Percentiles rank a stretch among this genome's conserved stretches.
Evolutionary conservation across 2,113 vertebrate species (phyloP).

Genomic region (Corythornis madagascariensis): DNA sequence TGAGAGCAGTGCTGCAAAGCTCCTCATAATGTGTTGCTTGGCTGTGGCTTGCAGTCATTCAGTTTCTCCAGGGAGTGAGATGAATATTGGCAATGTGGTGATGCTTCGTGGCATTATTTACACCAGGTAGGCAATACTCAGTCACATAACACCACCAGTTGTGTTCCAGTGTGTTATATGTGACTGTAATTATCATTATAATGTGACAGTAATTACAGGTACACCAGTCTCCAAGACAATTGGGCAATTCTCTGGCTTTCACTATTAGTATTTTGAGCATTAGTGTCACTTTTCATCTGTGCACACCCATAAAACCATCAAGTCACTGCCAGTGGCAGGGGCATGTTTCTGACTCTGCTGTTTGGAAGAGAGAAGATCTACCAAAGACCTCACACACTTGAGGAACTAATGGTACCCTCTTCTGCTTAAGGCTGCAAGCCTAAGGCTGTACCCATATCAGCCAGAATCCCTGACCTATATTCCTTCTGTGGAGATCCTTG

Average conservation of each 20-base stretch:
- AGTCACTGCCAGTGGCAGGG: not conserved
- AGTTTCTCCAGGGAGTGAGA: not conserved
- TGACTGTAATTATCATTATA: not conserved
- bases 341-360: not conserved
- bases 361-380: not conserved
- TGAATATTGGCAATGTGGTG: not conserved
- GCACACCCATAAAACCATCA: not conserved
- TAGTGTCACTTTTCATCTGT: not conserved
- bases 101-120: not conserved
- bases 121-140: not conserved
- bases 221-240: not conserved
- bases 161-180: not conserved
- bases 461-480: not conserved
- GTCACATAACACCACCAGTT: not conserved
- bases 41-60: not conserved
- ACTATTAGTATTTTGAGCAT: not conserved
- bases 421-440: not conserved
- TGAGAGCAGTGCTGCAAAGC: not conserved
- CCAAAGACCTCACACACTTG: rapidly evolving
- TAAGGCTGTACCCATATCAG: not conserved
- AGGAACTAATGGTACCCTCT: not conserved
- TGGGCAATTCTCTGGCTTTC: not conserved
- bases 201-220: not conserved
- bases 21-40: not conserved
- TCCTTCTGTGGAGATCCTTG: not conserved